phyloP scores from a whole-genome alignment of 2,888 invertebrate genomes.

The Drosophila vallismaia region DNA sequence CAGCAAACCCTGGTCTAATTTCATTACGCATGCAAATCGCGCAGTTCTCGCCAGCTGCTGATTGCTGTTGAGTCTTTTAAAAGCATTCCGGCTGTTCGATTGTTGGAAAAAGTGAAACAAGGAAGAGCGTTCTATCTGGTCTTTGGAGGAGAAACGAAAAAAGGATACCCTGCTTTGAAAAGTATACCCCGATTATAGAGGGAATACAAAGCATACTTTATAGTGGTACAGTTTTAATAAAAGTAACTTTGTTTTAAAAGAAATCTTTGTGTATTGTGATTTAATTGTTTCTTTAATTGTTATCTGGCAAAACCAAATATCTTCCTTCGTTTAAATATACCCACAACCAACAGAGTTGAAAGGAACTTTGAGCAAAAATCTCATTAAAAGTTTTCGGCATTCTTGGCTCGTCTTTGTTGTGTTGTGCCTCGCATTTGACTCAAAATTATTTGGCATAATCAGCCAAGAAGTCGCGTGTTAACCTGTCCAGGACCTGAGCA shows the following conservation, averaged over 20 bases:
- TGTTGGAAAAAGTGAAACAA: constrained; percentile 44
- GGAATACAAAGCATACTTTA: no score
- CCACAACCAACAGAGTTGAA: constrained; percentile 3
- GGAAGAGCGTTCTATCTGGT: neutral
- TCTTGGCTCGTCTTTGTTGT: constrained; percentile 47
- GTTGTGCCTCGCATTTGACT: constrained; percentile 44
- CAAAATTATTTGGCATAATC: constrained; percentile 53
- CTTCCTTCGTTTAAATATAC: constrained; percentile 1
- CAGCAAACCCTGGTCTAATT: constrained; percentile 47
- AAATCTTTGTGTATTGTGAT: neutral
- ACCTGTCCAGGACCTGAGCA: constrained; percentile 33
- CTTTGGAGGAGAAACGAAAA: neutral
- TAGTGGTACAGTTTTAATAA: neutral
- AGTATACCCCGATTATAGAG: neutral
- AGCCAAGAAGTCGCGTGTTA: constrained; percentile 51
- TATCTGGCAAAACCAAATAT: neutral
- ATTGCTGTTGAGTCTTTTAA: constrained; percentile 47
- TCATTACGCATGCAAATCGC: constrained; percentile 72
- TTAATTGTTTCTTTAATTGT: neutral
- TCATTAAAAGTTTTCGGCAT: constrained; percentile 70
- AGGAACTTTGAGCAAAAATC: constrained; percentile 51
- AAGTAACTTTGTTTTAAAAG: neutral
- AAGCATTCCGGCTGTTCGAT: constrained; percentile 56
- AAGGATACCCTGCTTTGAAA: neutral
- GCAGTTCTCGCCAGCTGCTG: constrained; percentile 60